Evolutionary conservation across 2,113 vertebrate genomes (phyloP).

Genomic region (Fulica atra): DNA sequence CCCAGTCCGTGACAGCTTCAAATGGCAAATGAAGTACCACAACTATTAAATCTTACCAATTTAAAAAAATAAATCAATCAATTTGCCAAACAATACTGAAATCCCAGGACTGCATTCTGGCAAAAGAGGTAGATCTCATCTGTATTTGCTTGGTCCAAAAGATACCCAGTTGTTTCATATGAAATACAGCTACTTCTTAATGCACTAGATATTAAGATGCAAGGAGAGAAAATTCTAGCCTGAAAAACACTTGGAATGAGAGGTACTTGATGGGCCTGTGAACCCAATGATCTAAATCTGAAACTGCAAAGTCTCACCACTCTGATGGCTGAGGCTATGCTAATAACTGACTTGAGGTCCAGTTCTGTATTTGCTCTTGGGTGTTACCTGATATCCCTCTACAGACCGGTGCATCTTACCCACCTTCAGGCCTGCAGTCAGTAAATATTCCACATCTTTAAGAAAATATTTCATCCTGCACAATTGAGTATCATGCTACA

Average conservation of each 20-base stretch:
- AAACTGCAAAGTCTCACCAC: not conserved
- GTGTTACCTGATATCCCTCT: not conserved
- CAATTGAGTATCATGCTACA: not conserved
- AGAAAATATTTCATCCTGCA: not conserved
- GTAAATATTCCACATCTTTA: not conserved
- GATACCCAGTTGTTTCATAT: not conserved
- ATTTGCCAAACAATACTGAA: not conserved
- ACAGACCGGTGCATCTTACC: not conserved
- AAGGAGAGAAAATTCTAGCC: not conserved
- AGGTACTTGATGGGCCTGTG: not conserved
- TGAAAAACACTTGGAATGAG: not conserved
- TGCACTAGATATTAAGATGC: not conserved
- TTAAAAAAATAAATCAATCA: not conserved
- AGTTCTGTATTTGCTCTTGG: not conserved
- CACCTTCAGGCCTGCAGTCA: not conserved
- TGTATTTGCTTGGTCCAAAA: not conserved
- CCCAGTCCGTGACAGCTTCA: conserved; percentile 35
- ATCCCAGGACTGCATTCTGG: not conserved
- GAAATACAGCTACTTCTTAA: not conserved
- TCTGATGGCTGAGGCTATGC: not conserved
- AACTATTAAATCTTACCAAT: conserved; percentile 22
- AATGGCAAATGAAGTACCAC: not conserved
- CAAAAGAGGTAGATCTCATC: not conserved
- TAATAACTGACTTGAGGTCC: not conserved
- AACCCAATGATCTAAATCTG: not conserved